Evolutionary conservation across 1,140 invertebrate genomes (phyloP), one percentile per base, ranked within the genome.

Genomic region (Cyrtorhinus lividipennis): DNA sequence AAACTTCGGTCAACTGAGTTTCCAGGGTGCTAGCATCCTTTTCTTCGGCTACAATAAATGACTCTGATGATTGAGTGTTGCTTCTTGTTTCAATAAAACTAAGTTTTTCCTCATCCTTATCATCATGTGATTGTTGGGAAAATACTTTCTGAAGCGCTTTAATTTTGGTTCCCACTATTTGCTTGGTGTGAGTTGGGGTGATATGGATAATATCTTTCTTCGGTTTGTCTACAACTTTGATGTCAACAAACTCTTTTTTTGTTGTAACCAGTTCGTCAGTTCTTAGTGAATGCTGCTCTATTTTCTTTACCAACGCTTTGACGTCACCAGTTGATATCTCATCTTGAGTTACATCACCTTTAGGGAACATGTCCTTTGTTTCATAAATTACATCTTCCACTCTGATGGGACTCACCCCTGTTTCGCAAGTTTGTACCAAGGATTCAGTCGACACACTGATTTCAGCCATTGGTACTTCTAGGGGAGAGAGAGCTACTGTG

Each of bases 111-210:
- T n/a, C n/a, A n/a, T n/a, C n/a, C n/a, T n/a, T n/a, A 27, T 59
- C 58, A 2, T 59, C 56, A 38, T 3, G 24, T 57, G 56, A n/a
- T 59, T 59, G 48, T 45, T 70, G 69, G 10, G 72, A 72, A 66
- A 77, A 77, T 61, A 76, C 71, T 66, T 72, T 75, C 62, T 77
- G 75, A 24, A 77, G 65, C 67, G 76, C 71, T 24, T 75, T 75
- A 44, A 77, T 75, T 69, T 77, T 77, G 18, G 70, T 72, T 24
- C 73, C 75, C 56, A 77, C 71, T 24, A 71, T 68, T 69, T 75
- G 70, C 45, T 66, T 67, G 30, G 53, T 62, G 26, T 67, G 67
- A 2, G 62, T 63, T 15, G 64, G 62, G 10, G 65, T 66, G 8
- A 59, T 44, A 26, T 58, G 30, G 12, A 26, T 24, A 12, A 15